Evolutionary conservation across 2,888 invertebrate genomes (phyloP).

Genomic region (Brachypalpus laphriformis): DNA sequence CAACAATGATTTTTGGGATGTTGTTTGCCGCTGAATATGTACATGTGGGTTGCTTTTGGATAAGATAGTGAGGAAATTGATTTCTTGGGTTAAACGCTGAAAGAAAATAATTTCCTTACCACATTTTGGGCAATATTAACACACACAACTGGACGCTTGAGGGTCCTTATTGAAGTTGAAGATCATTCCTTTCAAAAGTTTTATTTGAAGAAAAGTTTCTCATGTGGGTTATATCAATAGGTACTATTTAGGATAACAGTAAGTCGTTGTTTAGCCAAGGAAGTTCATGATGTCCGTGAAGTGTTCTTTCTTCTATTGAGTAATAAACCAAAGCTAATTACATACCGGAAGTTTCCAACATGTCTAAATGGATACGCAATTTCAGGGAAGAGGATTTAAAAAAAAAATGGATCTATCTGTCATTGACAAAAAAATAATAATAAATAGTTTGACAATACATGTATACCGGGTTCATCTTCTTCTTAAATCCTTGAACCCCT

Average conservation of each 20-base stretch:
- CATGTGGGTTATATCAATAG: background rate
- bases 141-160: background rate
- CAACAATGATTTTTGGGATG: conserved; percentile 26
- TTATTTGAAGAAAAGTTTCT: background rate
- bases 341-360: no score
- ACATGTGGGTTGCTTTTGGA: background rate
- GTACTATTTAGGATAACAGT: background rate
- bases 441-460: no score
- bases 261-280: background rate
- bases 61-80: conserved; percentile 25
- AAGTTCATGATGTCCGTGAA: background rate
- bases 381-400: no score
- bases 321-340: background rate
- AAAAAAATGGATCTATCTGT: no score
- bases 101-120: conserved; percentile 24
- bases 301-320: background rate
- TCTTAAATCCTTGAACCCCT: no score
- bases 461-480: no score
- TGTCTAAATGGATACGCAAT: no score
- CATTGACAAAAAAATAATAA: no score
- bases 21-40: background rate
- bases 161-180: background rate
- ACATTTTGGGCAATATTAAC: background rate
- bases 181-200: background rate
- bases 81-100: conserved; percentile 22